Conservation (phyloP, 2,888 invertebrate species). For the Falcaria lacertinaria region DNA sequence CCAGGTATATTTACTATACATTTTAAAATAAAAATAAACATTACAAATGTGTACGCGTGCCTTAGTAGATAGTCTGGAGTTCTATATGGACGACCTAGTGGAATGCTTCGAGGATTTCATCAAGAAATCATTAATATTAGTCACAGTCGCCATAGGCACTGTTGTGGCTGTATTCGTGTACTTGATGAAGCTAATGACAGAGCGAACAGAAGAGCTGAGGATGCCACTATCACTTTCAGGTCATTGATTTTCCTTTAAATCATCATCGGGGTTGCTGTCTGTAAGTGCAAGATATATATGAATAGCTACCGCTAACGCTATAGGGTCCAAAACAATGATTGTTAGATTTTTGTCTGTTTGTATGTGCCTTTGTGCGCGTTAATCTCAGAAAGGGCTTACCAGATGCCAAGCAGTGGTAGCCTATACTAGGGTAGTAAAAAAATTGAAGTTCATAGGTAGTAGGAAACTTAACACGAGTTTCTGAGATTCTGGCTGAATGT, state of each 20-base stretch:
- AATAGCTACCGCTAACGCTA: too few relatives aligned
- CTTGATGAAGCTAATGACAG: constrained; percentile 27
- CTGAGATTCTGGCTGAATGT: too few relatives aligned
- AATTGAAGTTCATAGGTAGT: too few relatives aligned
- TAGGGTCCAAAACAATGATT: too few relatives aligned
- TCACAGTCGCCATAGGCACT: constrained; percentile 39
- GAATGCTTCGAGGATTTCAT: constrained; percentile 50
- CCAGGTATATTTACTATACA: constrained; percentile 65
- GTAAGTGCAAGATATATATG: too few relatives aligned
- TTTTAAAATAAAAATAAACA: constrained; percentile 35
- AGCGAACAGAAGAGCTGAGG: constrained; percentile 7
- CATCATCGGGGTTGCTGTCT: too few relatives aligned
- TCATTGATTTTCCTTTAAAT: background rate
- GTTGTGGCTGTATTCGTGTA: constrained; percentile 40
- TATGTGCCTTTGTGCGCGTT: too few relatives aligned
- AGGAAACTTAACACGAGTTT: too few relatives aligned
- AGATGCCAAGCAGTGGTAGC: too few relatives aligned
- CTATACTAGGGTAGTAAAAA: too few relatives aligned
- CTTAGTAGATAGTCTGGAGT: constrained; percentile 33
- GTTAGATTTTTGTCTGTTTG: too few relatives aligned
- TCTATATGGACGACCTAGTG: constrained; percentile 48
- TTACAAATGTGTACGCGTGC: constrained; percentile 42
- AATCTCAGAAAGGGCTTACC: too few relatives aligned
- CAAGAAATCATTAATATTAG: constrained; percentile 43
- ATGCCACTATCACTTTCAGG: background rate